A percentile compares a stretch with the other conserved stretches of the same genome.
These are phyloP conservation scores for Amia ocellicauda DNA, from an alignment of 2,113 vertebrate genomes.

Conservation along the genomic window DNA sequence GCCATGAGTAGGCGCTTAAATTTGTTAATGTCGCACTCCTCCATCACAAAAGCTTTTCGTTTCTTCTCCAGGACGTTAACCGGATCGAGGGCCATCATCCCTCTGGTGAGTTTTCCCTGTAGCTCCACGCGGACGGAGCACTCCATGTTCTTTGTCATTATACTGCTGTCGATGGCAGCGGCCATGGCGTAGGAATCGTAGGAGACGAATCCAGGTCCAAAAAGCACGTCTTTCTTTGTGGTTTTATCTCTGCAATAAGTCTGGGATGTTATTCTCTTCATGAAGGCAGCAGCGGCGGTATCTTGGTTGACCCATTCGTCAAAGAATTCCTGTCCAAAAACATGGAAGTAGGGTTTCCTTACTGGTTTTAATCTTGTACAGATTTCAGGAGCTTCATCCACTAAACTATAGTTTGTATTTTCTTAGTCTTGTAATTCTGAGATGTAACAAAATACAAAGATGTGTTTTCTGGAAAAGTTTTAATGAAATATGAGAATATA, in stretches of 20 bases:
- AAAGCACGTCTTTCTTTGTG: constrained; percentile 42
- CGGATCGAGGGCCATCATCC: constrained; percentile 64
- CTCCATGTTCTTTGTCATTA: constrained; percentile 50
- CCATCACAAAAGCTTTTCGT: constrained; percentile 53
- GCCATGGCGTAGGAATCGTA: constrained; percentile 65
- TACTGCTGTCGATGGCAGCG: constrained; percentile 53
- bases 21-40: constrained; percentile 50
- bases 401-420: too few relatives aligned
- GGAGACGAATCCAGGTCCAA: constrained; percentile 58
- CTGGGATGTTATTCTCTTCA: constrained; percentile 61
- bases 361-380: too few relatives aligned
- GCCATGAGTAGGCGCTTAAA: constrained; percentile 51
- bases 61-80: constrained; percentile 47
- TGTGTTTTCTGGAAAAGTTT: too few relatives aligned
- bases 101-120: constrained; percentile 55
- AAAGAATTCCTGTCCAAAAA: constrained; percentile 59
- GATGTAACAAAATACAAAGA: too few relatives aligned
- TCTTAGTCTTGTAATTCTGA: too few relatives aligned
- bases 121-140: constrained; percentile 61
- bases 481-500: too few relatives aligned
- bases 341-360: too few relatives aligned
- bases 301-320: constrained; percentile 56
- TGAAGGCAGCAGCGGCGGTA: constrained; percentile 50
- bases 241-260: constrained; percentile 43
- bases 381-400: too few relatives aligned